These are phyloP conservation scores for Macrochelys suwanniensis DNA, from an alignment of 2,797 vertebrate species.

Conservation along the genomic window DNA sequence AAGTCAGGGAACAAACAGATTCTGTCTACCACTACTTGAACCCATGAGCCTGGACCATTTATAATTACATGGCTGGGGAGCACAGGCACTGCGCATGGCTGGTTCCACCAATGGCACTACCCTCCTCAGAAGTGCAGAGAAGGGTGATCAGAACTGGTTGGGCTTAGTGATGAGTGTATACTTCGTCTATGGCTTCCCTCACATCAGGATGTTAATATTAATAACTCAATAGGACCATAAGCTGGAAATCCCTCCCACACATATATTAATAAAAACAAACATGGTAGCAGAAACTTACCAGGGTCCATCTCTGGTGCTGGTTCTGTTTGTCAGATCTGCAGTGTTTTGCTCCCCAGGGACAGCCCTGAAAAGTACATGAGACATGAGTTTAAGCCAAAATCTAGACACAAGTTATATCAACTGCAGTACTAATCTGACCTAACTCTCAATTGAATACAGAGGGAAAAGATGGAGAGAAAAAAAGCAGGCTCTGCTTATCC, in stretches of 20 bases:
- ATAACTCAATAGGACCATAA: neutral
- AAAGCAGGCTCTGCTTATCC: neutral
- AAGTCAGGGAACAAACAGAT: neutral
- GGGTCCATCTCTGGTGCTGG: neutral
- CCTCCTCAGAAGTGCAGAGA: too few species aligned
- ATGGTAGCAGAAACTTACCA: neutral
- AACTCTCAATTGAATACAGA: neutral
- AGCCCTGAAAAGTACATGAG: neutral
- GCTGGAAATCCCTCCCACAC: neutral
- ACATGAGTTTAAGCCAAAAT: neutral
- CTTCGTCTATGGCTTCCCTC: rapidly evolving
- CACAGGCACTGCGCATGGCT: neutral
- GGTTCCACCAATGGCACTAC: rapidly evolving
- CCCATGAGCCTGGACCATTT: rapidly evolving
- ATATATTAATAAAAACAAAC: neutral
- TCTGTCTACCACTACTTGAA: neutral
- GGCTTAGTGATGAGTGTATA: rapidly evolving
- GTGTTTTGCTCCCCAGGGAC: neutral
- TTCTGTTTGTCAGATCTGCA: neutral
- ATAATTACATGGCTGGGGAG: neutral
- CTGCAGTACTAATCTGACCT: neutral
- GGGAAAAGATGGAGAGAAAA: neutral
- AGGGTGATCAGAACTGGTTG: rapidly evolving
- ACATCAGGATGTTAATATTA: neutral
- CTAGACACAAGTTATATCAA: neutral